phyloP scores from a whole-genome alignment of 2,113 vertebrate species.

The Odocoileus hemionus region DNA sequence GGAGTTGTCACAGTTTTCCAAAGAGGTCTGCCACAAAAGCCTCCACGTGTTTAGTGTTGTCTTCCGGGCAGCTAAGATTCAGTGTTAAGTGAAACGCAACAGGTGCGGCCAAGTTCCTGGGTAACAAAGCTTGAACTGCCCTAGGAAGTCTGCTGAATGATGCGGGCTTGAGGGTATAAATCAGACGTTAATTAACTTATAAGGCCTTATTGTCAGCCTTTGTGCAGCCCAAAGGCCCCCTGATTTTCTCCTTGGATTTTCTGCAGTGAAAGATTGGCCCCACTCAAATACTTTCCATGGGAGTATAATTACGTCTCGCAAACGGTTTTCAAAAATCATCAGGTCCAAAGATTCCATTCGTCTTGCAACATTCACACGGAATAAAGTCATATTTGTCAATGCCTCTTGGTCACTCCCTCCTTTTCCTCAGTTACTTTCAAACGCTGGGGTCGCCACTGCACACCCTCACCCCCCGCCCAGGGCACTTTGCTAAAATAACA shows the following conservation, averaged over 20 bases:
- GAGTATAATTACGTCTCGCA: constrained; percentile 26
- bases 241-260: constrained; percentile 44
- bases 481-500: neutral
- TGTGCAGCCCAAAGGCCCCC: neutral
- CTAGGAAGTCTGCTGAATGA: constrained; percentile 35
- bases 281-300: constrained; percentile 25
- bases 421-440: neutral
- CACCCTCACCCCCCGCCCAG: accelerated
- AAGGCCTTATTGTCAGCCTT: constrained; percentile 33
- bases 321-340: constrained; percentile 21
- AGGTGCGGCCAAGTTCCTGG: neutral
- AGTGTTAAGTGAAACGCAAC: neutral
- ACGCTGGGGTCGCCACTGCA: neutral
- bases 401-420: too few species aligned
- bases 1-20: constrained; percentile 53
- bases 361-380: neutral
- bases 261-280: neutral
- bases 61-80: constrained; percentile 22
- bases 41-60: neutral
- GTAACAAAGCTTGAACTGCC: constrained; percentile 29
- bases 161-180: constrained; percentile 26
- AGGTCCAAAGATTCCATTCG: neutral
- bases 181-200: constrained; percentile 70
- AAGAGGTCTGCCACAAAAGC: neutral
- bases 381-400: neutral